Evolutionary conservation across 2,888 invertebrate genomes (phyloP).

Genomic region (Scaptomyza cyrtandrae): DNA sequence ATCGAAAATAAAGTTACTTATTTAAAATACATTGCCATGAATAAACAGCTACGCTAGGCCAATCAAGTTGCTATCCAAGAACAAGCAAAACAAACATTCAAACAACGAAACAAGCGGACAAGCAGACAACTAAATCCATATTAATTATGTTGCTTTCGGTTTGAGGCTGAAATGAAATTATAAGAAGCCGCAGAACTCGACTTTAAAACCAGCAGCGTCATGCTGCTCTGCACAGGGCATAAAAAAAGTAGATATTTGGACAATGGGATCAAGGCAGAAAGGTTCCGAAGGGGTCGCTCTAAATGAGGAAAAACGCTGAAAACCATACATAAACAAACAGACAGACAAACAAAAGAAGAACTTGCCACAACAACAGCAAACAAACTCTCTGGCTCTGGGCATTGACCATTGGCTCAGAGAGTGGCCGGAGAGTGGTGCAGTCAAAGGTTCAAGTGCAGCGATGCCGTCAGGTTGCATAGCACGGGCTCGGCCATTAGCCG

Average conservation of each 20-base stretch:
- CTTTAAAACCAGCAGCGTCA: conserved; percentile 68
- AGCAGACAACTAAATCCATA: conserved; percentile 65
- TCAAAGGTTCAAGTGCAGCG: conserved; percentile 71
- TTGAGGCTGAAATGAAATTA: conserved; percentile 63
- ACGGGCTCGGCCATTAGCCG: conserved; percentile 63
- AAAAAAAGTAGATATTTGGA: conserved; percentile 70
- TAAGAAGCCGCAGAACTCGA: conserved; percentile 63
- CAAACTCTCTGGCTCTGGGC: conserved; percentile 34
- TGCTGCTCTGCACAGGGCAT: conserved; percentile 57
- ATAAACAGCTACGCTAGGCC: conserved; percentile 43
- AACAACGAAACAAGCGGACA: conserved; percentile 1
- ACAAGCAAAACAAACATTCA: conserved; percentile 10
- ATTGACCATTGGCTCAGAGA: conserved; percentile 18
- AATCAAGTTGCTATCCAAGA: conserved; percentile 44
- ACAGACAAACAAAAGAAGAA: conserved; percentile 44
- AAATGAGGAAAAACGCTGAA: conserved; percentile 57
- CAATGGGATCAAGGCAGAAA: conserved; percentile 67
- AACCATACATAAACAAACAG: conserved; percentile 54
- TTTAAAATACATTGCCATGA: conserved; percentile 62
- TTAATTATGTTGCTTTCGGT: conserved; percentile 63
- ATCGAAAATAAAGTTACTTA: conserved; percentile 59
- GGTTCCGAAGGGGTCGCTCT: conserved; percentile 51
- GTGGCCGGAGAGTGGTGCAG: conserved; percentile 43
- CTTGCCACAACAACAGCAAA: conserved; percentile 32
- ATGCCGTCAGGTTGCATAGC: conserved; percentile 54